phyloP scores from a whole-genome alignment of 2,888 invertebrate species.

The Thecophora atra region DNA sequence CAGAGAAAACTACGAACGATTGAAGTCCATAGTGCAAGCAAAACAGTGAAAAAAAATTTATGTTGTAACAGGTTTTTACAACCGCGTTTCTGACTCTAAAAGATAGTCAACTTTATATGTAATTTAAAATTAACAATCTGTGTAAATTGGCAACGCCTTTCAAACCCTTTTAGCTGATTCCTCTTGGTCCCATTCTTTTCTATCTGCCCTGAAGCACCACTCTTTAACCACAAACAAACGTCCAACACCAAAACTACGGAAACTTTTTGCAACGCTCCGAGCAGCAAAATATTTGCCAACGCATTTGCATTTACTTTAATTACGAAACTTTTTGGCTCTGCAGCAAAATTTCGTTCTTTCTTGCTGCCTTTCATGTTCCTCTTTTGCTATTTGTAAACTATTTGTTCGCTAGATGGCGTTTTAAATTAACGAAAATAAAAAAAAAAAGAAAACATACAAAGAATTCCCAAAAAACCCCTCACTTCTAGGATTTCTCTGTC shows the following conservation, averaged over 20 bases:
- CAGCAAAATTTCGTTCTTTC: too few species aligned
- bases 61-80: too few species aligned
- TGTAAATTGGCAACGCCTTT: too few species aligned
- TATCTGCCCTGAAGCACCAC: background rate
- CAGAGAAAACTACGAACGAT: too few species aligned
- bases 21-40: too few species aligned
- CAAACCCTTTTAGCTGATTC: too few species aligned
- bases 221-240: background rate
- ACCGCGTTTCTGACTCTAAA: too few species aligned
- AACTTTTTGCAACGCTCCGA: constrained; percentile 16
- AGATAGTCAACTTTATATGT: too few species aligned
- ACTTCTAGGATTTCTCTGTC: background rate
- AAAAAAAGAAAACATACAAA: constrained; percentile 1
- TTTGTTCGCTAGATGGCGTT: constrained; percentile 31
- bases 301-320: constrained; percentile 58
- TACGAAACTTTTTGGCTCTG: constrained; percentile 54
- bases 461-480: too few species aligned
- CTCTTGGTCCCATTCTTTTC: background rate
- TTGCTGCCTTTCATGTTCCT: too few species aligned
- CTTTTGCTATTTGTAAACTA: background rate
- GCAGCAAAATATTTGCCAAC: constrained; percentile 40
- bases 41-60: too few species aligned
- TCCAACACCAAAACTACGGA: constrained; percentile 35
- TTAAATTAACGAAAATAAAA: constrained; percentile 3
- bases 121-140: too few species aligned